Evolutionary conservation across 2,888 invertebrate species (phyloP).

Genomic region (Noctua fimbriata): DNA sequence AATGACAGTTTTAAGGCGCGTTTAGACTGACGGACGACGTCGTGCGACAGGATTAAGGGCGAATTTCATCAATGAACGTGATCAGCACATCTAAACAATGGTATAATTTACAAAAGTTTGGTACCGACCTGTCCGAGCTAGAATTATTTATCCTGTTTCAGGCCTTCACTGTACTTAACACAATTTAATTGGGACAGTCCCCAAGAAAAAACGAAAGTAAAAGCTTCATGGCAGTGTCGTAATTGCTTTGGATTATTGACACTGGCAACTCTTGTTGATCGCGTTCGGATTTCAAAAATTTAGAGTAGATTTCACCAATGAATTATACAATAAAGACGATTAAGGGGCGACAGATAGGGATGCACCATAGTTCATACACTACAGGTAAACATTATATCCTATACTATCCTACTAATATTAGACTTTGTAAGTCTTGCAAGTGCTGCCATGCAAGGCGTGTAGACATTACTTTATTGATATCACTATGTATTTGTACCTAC

Average conservation of each 20-base stretch:
- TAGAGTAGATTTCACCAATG: background rate
- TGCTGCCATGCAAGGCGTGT: no score
- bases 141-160: background rate
- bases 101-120: background rate
- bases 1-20: conserved; percentile 79
- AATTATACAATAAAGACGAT: background rate
- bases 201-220: background rate
- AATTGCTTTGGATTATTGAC: background rate
- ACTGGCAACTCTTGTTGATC: background rate
- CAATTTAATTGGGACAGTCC: background rate
- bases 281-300: background rate
- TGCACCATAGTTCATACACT: no score
- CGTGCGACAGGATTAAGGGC: background rate
- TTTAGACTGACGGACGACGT: conserved; percentile 67
- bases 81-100: background rate
- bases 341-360: no score
- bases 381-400: no score
- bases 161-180: background rate
- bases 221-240: background rate
- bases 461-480: no score
- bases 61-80: background rate
- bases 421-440: no score
- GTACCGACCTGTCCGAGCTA: background rate
- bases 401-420: no score
- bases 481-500: no score